These are phyloP conservation scores for Grus americana DNA, from an alignment of 2,113 vertebrate genomes.

Conservation along the genomic window DNA sequence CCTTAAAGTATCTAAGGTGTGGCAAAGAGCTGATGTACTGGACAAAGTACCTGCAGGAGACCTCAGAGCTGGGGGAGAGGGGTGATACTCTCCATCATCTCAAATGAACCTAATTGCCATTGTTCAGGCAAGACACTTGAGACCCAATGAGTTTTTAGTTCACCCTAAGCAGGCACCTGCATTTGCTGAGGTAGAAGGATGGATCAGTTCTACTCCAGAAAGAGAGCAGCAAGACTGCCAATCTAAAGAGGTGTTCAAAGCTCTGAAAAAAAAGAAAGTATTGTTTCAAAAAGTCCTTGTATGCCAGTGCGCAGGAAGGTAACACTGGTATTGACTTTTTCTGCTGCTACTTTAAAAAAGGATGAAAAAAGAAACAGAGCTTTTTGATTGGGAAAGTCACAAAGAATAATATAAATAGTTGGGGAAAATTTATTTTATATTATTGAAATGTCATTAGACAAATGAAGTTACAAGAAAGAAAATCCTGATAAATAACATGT, in stretches of 20 bases:
- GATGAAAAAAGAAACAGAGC: not conserved
- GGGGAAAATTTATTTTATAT: not conserved
- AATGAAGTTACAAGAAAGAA: not conserved
- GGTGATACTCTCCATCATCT: not conserved
- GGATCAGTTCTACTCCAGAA: not conserved
- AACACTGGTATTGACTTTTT: not conserved
- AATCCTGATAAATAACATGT: not conserved
- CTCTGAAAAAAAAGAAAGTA: not conserved
- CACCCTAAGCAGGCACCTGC: not conserved
- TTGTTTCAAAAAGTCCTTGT: not conserved
- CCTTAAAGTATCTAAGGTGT: not conserved
- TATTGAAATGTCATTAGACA: not conserved
- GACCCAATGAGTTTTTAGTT: not conserved
- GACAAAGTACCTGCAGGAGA: not conserved
- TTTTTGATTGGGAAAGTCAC: not conserved
- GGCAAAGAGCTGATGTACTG: not conserved
- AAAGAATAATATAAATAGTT: not conserved
- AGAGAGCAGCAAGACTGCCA: not conserved
- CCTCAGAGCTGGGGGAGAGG: not conserved
- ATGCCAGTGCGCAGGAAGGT: not conserved
- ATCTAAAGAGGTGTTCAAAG: not conserved
- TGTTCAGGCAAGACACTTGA: not conserved
- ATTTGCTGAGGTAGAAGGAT: not conserved
- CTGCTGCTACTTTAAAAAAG: not conserved
- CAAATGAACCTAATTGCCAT: not conserved